These are phyloP conservation scores for Gavia stellata DNA, from an alignment of 2,113 vertebrate species.

Conservation along the genomic window DNA sequence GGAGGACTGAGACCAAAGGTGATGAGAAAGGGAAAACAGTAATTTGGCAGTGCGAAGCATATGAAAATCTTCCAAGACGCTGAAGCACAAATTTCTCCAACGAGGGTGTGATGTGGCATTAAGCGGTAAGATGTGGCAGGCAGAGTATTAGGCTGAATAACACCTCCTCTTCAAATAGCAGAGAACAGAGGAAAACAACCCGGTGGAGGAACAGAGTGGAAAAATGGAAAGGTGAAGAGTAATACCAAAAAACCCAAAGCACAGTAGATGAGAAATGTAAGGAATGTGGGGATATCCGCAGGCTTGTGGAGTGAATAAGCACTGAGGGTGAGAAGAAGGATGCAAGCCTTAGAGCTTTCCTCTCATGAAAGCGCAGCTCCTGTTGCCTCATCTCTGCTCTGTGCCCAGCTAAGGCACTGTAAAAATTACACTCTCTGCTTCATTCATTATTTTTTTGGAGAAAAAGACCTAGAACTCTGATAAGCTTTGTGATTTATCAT, in stretches of 20 bases:
- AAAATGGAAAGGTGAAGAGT: not conserved
- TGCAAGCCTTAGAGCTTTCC: not conserved
- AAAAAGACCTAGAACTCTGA: not conserved
- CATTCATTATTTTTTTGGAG: not conserved
- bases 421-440: not conserved
- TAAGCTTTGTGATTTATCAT: not conserved
- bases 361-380: not conserved
- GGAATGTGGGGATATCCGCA: not conserved
- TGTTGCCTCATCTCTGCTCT: not conserved
- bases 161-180: not conserved
- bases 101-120: not conserved
- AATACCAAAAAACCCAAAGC: not conserved
- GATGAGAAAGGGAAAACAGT: not conserved
- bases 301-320: accelerated
- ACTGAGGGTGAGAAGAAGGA: not conserved
- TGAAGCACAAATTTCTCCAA: not conserved
- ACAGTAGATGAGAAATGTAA: not conserved
- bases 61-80: not conserved
- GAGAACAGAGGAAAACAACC: not conserved
- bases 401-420: not conserved
- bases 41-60: not conserved
- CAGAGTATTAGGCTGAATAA: not conserved
- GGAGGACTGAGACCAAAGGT: not conserved
- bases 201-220: not conserved
- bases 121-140: not conserved